Evolutionary conservation across 2,113 vertebrate genomes (phyloP).

Genomic region (Fulica atra): DNA sequence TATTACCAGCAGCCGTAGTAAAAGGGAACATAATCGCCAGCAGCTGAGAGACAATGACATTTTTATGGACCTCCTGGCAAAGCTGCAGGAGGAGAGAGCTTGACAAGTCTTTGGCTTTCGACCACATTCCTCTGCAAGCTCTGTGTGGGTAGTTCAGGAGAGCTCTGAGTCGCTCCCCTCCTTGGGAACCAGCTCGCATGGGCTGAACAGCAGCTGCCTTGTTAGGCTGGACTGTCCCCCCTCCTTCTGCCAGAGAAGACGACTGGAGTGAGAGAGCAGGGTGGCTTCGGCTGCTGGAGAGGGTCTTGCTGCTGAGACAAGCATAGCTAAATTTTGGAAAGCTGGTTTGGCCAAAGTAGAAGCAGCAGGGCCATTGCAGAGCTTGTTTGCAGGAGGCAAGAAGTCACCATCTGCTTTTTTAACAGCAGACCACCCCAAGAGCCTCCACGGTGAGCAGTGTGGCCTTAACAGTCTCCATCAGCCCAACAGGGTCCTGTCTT

Average conservation of each 20-base stretch:
- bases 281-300: background rate
- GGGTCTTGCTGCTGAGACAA: background rate
- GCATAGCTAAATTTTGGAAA: background rate
- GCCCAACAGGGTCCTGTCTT: background rate
- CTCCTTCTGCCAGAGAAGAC: background rate
- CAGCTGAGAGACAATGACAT: constrained; percentile 79
- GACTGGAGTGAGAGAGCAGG: background rate
- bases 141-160: background rate
- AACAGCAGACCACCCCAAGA: background rate
- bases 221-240: background rate
- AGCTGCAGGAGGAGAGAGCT: constrained; percentile 44
- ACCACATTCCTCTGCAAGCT: constrained; percentile 35
- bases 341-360: background rate
- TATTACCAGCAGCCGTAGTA: constrained; percentile 60
- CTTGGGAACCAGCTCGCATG: background rate
- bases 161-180: background rate
- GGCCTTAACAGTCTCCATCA: background rate
- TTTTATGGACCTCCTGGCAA: constrained; percentile 80
- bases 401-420: background rate
- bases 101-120: constrained; percentile 72
- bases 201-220: constrained; percentile 17
- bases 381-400: background rate
- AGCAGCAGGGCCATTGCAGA: background rate
- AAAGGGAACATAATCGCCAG: constrained; percentile 73
- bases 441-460: background rate